phyloP scores from a whole-genome alignment of 2,113 vertebrate genomes.

The Cichladusa arquata region DNA sequence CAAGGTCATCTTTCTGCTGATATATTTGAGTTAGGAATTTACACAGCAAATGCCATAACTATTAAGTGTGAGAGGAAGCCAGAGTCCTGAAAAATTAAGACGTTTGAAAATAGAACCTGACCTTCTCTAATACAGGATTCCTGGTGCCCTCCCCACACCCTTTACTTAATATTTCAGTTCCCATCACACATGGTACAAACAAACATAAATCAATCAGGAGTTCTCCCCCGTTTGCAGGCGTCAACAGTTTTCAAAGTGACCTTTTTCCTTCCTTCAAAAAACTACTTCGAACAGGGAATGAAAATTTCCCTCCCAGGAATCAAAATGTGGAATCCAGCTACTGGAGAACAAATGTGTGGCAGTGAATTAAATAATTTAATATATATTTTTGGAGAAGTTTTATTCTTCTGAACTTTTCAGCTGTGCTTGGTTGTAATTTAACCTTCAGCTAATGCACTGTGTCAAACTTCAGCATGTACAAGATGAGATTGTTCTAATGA shows the following conservation, averaged over 20 bases:
- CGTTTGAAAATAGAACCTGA: slow-evolving; percentile 14
- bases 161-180: background rate
- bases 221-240: background rate
- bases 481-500: slow-evolving; percentile 4
- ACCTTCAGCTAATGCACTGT: background rate
- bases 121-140: background rate
- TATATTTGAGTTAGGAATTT: slow-evolving; percentile 52
- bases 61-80: slow-evolving; percentile 27
- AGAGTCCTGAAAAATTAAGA: slow-evolving; percentile 34
- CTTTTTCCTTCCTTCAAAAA: background rate
- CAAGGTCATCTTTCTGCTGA: slow-evolving; percentile 52
- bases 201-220: slow-evolving; percentile 1
- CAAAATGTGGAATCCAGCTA: background rate
- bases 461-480: background rate
- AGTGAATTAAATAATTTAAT: background rate
- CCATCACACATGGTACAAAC: background rate
- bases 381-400: background rate
- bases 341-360: background rate
- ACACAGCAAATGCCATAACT: slow-evolving; percentile 27
- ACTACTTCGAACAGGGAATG: background rate
- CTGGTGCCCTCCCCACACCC: background rate
- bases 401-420: background rate
- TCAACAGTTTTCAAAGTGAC: slow-evolving; percentile 21
- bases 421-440: background rate
- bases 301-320: background rate